These are phyloP conservation scores for Meteorus colon DNA, from an alignment of 2,888 invertebrate genomes.

Conservation along the genomic window DNA sequence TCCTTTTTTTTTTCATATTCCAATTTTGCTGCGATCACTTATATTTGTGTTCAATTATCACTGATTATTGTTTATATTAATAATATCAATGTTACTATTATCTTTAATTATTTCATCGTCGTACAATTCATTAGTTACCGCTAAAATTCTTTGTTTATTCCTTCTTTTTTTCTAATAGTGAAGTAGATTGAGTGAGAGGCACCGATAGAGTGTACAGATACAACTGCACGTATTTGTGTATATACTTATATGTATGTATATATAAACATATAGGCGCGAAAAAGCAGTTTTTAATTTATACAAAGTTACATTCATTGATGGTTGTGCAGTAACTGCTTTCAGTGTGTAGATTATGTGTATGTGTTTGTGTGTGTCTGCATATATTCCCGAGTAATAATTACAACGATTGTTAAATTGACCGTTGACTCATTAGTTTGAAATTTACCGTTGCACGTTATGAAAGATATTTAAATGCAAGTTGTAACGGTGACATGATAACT, in stretches of 20 bases:
- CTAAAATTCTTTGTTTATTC: constrained; percentile 6
- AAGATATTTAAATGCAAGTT: neutral
- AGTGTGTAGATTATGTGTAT: neutral
- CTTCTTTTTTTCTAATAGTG: constrained; percentile 49
- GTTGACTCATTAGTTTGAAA: constrained; percentile 2
- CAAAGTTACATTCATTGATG: constrained; percentile 47
- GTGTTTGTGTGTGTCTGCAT: neutral
- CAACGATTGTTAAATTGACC: constrained; percentile 23
- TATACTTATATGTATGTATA: neutral
- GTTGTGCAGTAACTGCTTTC: constrained; percentile 45
- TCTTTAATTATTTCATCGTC: constrained; percentile 22
- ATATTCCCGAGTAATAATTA: neutral
- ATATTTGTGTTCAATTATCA: constrained; percentile 29
- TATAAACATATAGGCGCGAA: constrained; percentile 13
- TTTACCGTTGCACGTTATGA: constrained; percentile 14
- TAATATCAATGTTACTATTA: constrained; percentile 32
- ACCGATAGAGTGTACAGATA: constrained; percentile 60
- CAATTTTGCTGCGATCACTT: constrained; percentile 8
- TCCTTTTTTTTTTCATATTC: neutral
- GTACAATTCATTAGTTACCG: neutral
- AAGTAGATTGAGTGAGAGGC: constrained; percentile 61
- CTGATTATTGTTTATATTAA: constrained; percentile 32
- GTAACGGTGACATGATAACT: neutral
- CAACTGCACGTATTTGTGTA: constrained; percentile 43
- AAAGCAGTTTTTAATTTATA: constrained; percentile 42